Conservation (phyloP, 2,113 vertebrate genomes). For the Falco punctatus region DNA sequence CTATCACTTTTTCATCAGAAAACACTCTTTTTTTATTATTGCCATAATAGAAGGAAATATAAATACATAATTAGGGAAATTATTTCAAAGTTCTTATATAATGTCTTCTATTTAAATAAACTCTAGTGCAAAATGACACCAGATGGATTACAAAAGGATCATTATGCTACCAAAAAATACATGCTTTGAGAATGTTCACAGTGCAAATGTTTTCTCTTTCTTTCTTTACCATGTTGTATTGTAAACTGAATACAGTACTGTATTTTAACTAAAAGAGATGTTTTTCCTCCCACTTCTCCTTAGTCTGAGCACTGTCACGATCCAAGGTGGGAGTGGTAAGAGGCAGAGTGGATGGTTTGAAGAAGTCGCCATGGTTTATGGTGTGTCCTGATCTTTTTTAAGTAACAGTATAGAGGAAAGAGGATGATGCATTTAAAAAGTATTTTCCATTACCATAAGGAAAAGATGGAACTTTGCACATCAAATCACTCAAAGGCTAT, state of each 20-base stretch:
- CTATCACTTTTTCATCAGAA: neutral
- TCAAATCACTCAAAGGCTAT: neutral
- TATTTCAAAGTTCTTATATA: neutral
- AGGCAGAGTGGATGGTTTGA: neutral
- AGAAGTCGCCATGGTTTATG: neutral
- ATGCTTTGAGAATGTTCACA: neutral
- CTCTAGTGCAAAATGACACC: neutral
- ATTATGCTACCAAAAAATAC: neutral
- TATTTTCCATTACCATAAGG: neutral
- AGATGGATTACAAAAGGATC: neutral
- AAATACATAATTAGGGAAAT: neutral
- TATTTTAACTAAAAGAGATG: neutral
- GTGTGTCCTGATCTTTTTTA: neutral
- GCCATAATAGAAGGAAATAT: neutral
- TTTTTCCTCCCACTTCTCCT: neutral
- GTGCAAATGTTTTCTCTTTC: neutral
- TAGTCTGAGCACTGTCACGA: neutral
- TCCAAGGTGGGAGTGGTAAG: neutral
- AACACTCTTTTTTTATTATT: neutral
- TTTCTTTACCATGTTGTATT: neutral
- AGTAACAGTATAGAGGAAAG: neutral
- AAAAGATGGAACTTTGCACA: neutral
- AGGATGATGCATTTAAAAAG: neutral
- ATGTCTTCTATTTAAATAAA: neutral
- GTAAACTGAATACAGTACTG: neutral